phyloP scores from a whole-genome alignment of 1,140 invertebrate species.

The Formica selysi region DNA sequence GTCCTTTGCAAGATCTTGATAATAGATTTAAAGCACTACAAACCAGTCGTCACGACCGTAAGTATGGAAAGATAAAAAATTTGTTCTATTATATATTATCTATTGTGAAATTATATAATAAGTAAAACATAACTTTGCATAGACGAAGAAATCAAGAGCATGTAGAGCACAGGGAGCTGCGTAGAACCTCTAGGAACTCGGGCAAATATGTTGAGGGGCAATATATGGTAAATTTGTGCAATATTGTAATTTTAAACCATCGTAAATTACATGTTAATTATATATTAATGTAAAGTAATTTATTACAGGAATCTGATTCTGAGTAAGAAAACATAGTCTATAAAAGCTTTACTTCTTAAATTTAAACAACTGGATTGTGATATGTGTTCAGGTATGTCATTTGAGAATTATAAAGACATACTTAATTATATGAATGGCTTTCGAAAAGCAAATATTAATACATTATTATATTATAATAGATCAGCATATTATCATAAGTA shows the following conservation, averaged over 20 bases:
- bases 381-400: slow-evolving; percentile 52
- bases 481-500: background rate
- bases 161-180: slow-evolving; percentile 80
- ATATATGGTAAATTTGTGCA: slow-evolving; percentile 80
- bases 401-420: slow-evolving; percentile 31
- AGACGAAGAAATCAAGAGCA: slow-evolving; percentile 81
- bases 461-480: slow-evolving; percentile 29
- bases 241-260: slow-evolving; percentile 35
- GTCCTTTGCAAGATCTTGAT: slow-evolving; percentile 83
- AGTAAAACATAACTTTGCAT: slow-evolving; percentile 6
- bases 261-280: slow-evolving; percentile 25
- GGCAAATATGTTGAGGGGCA: slow-evolving; percentile 84
- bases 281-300: slow-evolving; percentile 41
- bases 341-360: slow-evolving; percentile 42
- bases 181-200: slow-evolving; percentile 83
- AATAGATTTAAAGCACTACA: slow-evolving; percentile 82
- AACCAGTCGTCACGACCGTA: slow-evolving; percentile 82
- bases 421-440: slow-evolving; percentile 28
- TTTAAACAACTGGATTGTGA: slow-evolving; percentile 64
- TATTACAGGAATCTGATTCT: slow-evolving; percentile 83
- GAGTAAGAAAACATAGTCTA: slow-evolving; percentile 72
- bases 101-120: slow-evolving; percentile 24
- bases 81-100: slow-evolving; percentile 4
- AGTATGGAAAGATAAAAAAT: slow-evolving; percentile 65
- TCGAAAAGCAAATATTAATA: slow-evolving; percentile 16